phyloP scores from a whole-genome alignment of 2,797 vertebrate species.

The Pelochelys cantorii region DNA sequence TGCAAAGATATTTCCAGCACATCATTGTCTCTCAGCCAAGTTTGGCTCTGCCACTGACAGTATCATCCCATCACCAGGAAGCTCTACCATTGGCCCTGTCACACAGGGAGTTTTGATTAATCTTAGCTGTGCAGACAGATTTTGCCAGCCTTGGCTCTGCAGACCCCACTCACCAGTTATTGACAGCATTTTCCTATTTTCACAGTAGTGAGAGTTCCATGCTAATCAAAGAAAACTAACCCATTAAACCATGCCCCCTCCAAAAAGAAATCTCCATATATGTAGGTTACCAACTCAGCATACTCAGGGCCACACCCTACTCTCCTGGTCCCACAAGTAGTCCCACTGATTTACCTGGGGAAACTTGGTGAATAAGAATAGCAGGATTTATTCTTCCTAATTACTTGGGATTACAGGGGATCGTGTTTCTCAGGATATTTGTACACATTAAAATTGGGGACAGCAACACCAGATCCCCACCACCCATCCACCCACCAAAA shows the following conservation, averaged over 20 bases:
- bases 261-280: not conserved
- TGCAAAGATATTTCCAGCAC: not conserved
- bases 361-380: not conserved
- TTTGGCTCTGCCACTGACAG: not conserved
- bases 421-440: rapidly evolving
- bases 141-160: not conserved
- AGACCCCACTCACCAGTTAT: not conserved
- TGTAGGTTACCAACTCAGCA: not conserved
- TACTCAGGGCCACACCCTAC: not conserved
- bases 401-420: rapidly evolving
- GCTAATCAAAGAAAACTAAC: too few relatives aligned
- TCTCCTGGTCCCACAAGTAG: not conserved
- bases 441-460: not conserved
- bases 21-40: rapidly evolving
- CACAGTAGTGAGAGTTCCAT: not conserved
- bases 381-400: rapidly evolving
- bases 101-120: not conserved
- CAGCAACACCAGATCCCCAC: rapidly evolving
- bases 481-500: not conserved
- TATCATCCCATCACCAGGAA: not conserved
- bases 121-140: not conserved
- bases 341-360: not conserved
- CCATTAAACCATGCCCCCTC: not conserved
- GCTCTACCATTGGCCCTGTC: not conserved
- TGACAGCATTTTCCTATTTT: not conserved